Evolutionary conservation across 2,113 vertebrate genomes (phyloP).

Genomic region (Mesocricetus auratus): DNA sequence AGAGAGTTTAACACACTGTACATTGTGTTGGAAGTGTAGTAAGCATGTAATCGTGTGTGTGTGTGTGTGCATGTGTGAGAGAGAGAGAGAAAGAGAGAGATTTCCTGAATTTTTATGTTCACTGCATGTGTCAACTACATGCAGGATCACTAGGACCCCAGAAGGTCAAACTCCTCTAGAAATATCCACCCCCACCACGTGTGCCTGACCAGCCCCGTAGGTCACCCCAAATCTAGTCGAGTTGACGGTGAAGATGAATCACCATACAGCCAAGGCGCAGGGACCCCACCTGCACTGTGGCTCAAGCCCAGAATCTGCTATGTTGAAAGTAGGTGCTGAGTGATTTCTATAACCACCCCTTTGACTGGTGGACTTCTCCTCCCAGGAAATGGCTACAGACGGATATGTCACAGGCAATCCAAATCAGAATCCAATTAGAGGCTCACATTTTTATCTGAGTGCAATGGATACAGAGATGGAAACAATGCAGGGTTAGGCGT

Average conservation of each 20-base stretch:
- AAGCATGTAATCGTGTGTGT: not conserved
- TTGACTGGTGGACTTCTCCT: slow-evolving; percentile 28
- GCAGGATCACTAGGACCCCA: not conserved
- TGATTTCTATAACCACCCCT: slow-evolving; percentile 43
- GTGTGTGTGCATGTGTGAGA: not conserved
- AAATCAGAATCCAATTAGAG: slow-evolving; percentile 61
- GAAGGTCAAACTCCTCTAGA: not conserved
- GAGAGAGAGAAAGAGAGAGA: too few species aligned
- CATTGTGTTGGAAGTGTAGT: not conserved
- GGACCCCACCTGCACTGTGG: not conserved
- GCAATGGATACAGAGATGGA: slow-evolving; percentile 42
- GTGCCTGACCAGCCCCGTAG: not conserved
- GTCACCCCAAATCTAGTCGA: not conserved
- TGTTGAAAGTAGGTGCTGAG: not conserved
- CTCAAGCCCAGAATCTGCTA: not conserved
- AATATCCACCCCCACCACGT: not conserved
- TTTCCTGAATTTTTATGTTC: not conserved
- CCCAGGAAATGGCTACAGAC: slow-evolving; percentile 18
- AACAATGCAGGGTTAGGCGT: slow-evolving; percentile 43
- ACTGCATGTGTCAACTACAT: not conserved
- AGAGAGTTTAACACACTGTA: not conserved
- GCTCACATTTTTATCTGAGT: slow-evolving; percentile 51
- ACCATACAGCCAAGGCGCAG: not conserved
- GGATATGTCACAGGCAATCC: slow-evolving; percentile 52
- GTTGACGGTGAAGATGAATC: not conserved